Evolutionary conservation across 1,140 invertebrate species (phyloP).

Genomic region (Caerostris extrusa): DNA sequence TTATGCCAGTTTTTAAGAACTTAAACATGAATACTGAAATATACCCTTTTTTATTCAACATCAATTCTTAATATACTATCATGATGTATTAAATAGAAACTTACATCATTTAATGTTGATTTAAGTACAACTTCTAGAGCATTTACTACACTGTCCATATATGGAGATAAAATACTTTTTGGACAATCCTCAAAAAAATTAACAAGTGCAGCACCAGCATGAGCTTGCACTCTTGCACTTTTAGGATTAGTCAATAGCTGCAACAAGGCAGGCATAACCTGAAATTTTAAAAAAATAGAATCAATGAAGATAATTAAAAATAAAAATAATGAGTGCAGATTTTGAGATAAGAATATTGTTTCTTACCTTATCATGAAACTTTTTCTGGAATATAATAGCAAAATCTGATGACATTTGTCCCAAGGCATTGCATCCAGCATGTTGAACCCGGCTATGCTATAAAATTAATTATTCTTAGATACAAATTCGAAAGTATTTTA

Average conservation of each 20-base stretch:
- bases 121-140: constrained; percentile 95
- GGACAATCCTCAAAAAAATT: constrained; percentile 99
- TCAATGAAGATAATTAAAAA: neutral
- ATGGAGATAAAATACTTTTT: constrained; percentile 94
- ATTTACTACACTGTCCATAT: constrained; percentile 93
- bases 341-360: neutral
- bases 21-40: too few relatives aligned
- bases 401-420: constrained; percentile 99
- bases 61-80: too few relatives aligned
- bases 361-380: constrained; percentile 92
- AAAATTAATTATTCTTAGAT: constrained; percentile 76
- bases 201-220: constrained; percentile 93
- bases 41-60: too few relatives aligned
- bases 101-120: constrained; percentile 94
- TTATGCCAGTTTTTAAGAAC: neutral
- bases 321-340: neutral
- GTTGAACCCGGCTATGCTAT: constrained; percentile 94
- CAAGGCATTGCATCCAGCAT: constrained; percentile 99
- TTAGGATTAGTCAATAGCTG: constrained; percentile 94
- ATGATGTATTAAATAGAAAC: neutral
- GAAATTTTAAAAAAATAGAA: constrained; percentile 66
- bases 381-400: constrained; percentile 97
- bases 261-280: constrained; percentile 94
- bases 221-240: constrained; percentile 95
- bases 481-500: too few relatives aligned